Percentiles rank a stretch among this genome's conserved stretches.
These are phyloP conservation scores for Pogonomyrmex californicus DNA, from an alignment of 1,140 invertebrate genomes.

Conservation along the genomic window DNA sequence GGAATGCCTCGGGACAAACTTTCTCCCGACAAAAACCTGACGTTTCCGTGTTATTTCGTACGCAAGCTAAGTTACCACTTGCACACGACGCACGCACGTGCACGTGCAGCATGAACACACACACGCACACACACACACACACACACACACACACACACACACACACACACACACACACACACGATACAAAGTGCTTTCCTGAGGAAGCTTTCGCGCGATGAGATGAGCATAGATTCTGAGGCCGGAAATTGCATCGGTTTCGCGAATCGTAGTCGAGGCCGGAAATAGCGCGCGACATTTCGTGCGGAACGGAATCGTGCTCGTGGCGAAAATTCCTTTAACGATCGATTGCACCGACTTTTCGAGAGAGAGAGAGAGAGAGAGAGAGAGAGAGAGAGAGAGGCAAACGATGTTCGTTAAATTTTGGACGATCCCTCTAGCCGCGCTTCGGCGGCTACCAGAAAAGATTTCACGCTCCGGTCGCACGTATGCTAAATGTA, in stretches of 20 bases:
- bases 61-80: background rate
- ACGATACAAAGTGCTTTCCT: background rate
- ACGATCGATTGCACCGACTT: background rate
- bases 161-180: no score
- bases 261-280: background rate
- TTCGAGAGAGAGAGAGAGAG: no score
- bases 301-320: background rate
- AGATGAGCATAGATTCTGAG: background rate
- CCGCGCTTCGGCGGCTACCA: background rate
- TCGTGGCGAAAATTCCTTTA: background rate
- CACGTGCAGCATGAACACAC: no score
- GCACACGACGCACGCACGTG: no score
- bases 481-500: background rate
- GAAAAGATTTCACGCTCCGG: background rate
- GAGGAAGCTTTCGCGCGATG: background rate
- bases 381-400: slow-evolving; percentile 27
- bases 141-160: no score
- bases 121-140: no score
- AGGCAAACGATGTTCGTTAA: background rate
- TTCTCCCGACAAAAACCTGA: background rate
- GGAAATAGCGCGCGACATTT: background rate
- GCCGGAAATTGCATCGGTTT: slow-evolving; percentile 38
- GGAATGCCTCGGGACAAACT: background rate
- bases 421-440: slow-evolving; percentile 1
- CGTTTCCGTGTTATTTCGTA: background rate